Evolutionary conservation across 2,113 vertebrate species (phyloP).

Genomic region (Ceratotherium simum): DNA sequence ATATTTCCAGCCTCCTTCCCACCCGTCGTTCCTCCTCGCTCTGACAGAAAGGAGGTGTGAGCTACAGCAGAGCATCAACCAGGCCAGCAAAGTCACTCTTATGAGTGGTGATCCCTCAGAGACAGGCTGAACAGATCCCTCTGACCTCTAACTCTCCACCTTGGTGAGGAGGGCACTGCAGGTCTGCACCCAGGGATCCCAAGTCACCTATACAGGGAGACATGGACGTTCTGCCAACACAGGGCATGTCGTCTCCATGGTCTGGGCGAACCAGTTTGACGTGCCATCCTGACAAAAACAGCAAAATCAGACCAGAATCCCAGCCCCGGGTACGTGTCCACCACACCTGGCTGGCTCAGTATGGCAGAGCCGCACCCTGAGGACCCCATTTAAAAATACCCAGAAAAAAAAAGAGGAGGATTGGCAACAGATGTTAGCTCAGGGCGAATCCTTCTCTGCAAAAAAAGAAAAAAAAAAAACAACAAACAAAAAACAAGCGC

Average conservation of each 20-base stretch:
- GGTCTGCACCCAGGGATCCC: neutral
- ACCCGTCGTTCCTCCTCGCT: neutral
- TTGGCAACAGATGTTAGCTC: too few relatives aligned
- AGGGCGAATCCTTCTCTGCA: too few relatives aligned
- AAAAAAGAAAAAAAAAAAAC: too few relatives aligned
- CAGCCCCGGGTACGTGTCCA: too few relatives aligned
- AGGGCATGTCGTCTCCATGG: neutral
- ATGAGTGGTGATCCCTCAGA: neutral
- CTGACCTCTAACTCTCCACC: neutral
- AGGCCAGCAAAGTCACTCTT: neutral
- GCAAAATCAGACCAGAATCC: neutral
- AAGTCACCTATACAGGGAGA: too few relatives aligned
- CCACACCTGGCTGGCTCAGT: rapidly evolving
- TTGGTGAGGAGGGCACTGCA: neutral
- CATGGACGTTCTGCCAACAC: rapidly evolving
- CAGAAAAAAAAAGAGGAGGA: too few relatives aligned
- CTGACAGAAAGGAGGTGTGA: neutral
- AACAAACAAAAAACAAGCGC: neutral
- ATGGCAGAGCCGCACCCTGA: rapidly evolving
- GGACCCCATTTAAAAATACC: neutral
- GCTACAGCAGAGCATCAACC: rapidly evolving
- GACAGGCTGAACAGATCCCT: too few relatives aligned
- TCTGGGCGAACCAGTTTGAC: too few relatives aligned
- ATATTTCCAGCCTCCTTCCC: neutral
- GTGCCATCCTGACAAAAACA: neutral